Evolutionary conservation across 2,888 invertebrate genomes (phyloP), one percentile per base, ranked within the genome.

Genomic region (Amaurobius ferox): DNA sequence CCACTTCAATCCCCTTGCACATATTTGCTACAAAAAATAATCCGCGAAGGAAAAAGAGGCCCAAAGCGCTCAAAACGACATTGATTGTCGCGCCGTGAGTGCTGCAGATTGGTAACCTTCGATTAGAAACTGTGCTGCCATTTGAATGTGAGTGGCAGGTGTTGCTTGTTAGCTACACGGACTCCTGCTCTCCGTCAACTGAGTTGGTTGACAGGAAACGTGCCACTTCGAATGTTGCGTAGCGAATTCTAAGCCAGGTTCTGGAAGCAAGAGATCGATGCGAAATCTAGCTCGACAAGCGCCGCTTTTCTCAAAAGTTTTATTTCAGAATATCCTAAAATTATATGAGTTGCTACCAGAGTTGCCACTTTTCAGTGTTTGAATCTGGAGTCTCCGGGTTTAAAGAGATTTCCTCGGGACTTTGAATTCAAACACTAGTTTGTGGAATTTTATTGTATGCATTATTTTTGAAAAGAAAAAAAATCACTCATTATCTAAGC

Each of bases 141-240:
- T 81, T 78, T 77, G 77, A 78, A 85, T 85, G 77, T 85, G 83
- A 77, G 83, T 85, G 83, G 72, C 83, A 77, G 71, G 9, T 19
- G 64, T 1, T 11, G 77, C 77, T 85, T 85, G 83, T 85, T 85
- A 85, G 66, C 77, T 78, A 29, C 76, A 76, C 64, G 71, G 76
- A 76, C 81, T 66, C 70, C 66, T 78, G 83, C 77, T n/a, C 29
- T 67, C 3, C 64, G 83, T 83, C 83, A 76, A 32, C 23, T 16
- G 30, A 70, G 29, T 61, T 44, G 26, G 62, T 29, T 85, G 83
- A 85, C 83, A 85, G 77, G 72, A 55, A 74, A 72, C 83, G 83
- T 85, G 83, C 77, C 77, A 23, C 30, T 3, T 11, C 55, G 55
- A 23, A 23, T 44, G 16, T 16, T 2, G 16, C 44, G 44, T 11